phyloP scores from a whole-genome alignment of 2,113 vertebrate species.

The Albula goreensis region DNA sequence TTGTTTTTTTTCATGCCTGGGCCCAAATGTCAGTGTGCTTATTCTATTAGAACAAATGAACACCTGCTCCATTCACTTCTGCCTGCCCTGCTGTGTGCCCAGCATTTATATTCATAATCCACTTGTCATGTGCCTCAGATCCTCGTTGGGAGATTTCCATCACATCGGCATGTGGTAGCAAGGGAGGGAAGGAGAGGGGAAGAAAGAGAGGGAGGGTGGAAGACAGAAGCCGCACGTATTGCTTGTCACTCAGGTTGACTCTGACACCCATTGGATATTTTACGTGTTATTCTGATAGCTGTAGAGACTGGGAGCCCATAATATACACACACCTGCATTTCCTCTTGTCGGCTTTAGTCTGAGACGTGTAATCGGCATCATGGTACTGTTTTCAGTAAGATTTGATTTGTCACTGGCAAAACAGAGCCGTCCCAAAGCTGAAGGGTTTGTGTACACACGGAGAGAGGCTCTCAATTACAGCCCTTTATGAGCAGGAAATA shows the following conservation, averaged over 20 bases:
- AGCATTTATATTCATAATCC: conserved; percentile 83
- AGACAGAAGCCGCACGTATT: neutral
- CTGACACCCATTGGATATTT: conserved; percentile 64
- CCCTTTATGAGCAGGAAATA: too few species aligned
- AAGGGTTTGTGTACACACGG: too few species aligned
- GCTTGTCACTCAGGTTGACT: neutral
- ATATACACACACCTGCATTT: too few species aligned
- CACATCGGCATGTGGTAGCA: conserved; percentile 47
- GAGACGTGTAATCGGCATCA: neutral
- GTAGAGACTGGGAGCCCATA: neutral
- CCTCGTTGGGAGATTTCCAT: conserved; percentile 60
- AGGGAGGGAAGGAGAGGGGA: conserved; percentile 29
- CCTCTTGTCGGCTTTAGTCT: too few species aligned
- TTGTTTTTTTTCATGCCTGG: neutral
- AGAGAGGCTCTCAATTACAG: too few species aligned
- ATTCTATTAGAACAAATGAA: conserved; percentile 86
- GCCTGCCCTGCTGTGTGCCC: conserved; percentile 47
- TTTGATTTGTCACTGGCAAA: too few species aligned
- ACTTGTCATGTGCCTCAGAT: conserved; percentile 77
- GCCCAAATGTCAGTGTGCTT: conserved; percentile 65
- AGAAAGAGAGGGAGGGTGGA: neutral
- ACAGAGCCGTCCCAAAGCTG: too few species aligned
- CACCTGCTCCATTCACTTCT: conserved; percentile 78
- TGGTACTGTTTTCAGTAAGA: neutral
- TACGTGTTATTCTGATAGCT: neutral